Percentiles rank a stretch among this genome's conserved stretches.
These are phyloP conservation scores for Acropora tenuis DNA, from an alignment of 64 coral and sea anemone genomes.

Conservation along the genomic window DNA sequence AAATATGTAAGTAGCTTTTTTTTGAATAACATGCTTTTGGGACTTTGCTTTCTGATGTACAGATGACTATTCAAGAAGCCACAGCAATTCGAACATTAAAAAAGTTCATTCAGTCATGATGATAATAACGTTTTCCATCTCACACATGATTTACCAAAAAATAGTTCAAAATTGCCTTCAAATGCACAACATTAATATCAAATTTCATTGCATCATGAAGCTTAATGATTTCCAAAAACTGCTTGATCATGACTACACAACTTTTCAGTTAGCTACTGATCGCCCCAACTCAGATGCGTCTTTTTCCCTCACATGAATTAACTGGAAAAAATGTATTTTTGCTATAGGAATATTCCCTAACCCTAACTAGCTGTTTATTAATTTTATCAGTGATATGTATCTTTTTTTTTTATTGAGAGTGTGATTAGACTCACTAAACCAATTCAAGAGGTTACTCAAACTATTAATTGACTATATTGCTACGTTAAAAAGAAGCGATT, in stretches of 20 bases:
- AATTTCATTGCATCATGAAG: not conserved
- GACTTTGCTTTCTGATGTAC: not conserved
- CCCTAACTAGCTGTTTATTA: no score
- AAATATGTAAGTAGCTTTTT: slow-evolving; percentile 40
- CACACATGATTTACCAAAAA: no score
- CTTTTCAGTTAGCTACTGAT: not conserved
- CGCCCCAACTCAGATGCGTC: not conserved
- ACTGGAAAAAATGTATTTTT: not conserved
- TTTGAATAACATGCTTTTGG: not conserved
- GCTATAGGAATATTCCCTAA: not conserved
- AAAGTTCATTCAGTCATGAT: not conserved
- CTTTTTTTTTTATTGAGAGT: no score
- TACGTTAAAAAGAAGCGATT: no score
- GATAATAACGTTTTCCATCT: not conserved
- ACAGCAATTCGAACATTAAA: not conserved
- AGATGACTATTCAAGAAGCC: not conserved
- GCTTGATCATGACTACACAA: not conserved
- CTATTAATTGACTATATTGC: no score
- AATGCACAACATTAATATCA: not conserved
- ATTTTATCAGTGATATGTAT: no score
- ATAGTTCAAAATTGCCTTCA: not conserved
- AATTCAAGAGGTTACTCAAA: no score
- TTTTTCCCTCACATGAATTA: not conserved
- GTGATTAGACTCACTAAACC: no score
- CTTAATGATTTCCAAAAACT: not conserved